Evolutionary conservation across 2,797 vertebrate genomes (phyloP), one percentile per base, ranked within the genome.

Genomic region (Gymnopithys bicolor): DNA sequence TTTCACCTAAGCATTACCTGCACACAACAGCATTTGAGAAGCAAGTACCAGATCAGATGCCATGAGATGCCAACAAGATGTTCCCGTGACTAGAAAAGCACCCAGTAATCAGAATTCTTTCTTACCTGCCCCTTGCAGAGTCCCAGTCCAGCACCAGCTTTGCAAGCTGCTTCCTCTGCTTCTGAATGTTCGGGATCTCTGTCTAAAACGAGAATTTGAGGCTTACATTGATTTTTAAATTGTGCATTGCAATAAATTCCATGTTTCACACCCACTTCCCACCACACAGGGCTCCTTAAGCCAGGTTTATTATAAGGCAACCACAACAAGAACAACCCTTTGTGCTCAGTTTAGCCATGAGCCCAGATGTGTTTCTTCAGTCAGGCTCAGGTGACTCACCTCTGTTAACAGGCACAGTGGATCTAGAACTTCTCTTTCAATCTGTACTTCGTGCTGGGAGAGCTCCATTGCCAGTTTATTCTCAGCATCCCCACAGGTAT

Each of bases 151-250:
- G 97, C 84, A 99, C 99, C 94, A 99, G 83, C 93, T 98, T 99
- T 73, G 99, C 98, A 58, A 99, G 98, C 97, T 99, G 99, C 46
- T 99, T 99, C 97, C 99, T 99, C 98, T 99, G 99, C 94, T 99
- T 99, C 96, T 99, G 98, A 96, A 99, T 99, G 97, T 99, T 99
- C 0, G 99, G 99, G 90, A 99, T 99, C 89, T 99, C 99, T 67
- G 99, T 97, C 99, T 99, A 77, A 52, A 97, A 95, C 2, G 3
- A 93, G 22, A 94, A 82, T 68, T 8, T 24, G 52, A 48, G 32
- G 24, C 33, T 77, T 37, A 68, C 4, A 13, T 17, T 59, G 49
- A 32, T 10, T 69, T 93, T 69, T 58, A 28, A 55, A 27, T 10
- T 30, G n/a, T 52, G n/a, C 59, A 52, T 2, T 46, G 25, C n/a